Percentiles rank a stretch among this genome's conserved stretches.
phyloP scores from a whole-genome alignment of 2,888 invertebrate species.

The Acronicta psi region DNA sequence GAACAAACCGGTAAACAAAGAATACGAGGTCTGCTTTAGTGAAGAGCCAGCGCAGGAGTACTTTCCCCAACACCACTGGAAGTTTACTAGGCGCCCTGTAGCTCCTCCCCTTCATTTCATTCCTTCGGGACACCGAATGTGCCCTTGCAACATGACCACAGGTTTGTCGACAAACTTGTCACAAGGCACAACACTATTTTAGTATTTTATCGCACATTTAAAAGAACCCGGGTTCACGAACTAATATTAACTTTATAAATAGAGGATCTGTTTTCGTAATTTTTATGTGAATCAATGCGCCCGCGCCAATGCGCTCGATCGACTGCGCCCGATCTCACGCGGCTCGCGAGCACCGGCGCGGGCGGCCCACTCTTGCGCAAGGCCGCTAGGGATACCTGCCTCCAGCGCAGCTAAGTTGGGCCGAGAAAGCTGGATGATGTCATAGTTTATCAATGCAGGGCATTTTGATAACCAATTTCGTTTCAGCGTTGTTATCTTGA shows the following conservation, averaged over 20 bases:
- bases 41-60: conserved; percentile 90
- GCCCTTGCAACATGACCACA: conserved; percentile 59
- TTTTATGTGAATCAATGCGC: conserved; percentile 52
- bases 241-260: conserved; percentile 22
- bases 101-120: conserved; percentile 82
- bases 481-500: conserved; percentile 13
- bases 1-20: conserved; percentile 90
- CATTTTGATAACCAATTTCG: conserved; percentile 23
- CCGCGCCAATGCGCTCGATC: conserved; percentile 60
- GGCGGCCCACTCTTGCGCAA: conserved; percentile 72
- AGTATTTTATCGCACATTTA: neutral
- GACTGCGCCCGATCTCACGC: conserved; percentile 56
- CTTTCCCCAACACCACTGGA: conserved; percentile 86
- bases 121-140: conserved; percentile 50
- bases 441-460: conserved; percentile 64
- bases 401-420: conserved; percentile 60
- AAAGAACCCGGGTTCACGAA: conserved; percentile 28
- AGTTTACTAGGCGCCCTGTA: conserved; percentile 70
- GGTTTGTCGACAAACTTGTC: conserved; percentile 49
- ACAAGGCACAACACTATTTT: conserved; percentile 49
- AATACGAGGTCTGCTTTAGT: conserved; percentile 90
- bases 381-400: conserved; percentile 70
- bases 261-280: conserved; percentile 27
- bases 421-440: conserved; percentile 75
- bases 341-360: conserved; percentile 42